Evolutionary conservation across 2,888 invertebrate genomes (phyloP).

Genomic region (Camponotus fellah): DNA sequence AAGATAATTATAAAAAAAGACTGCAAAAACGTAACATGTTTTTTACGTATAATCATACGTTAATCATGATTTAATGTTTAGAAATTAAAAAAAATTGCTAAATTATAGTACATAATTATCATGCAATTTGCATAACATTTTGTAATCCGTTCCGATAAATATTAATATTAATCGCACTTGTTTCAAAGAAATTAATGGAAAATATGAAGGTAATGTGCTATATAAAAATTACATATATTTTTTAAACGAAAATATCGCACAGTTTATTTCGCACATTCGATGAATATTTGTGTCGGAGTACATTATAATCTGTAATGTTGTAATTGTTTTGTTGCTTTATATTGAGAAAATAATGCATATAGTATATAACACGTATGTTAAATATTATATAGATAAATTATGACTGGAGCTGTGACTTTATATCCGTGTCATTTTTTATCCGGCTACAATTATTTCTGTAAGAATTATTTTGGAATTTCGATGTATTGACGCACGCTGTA

Average conservation of each 20-base stretch:
- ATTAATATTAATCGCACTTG: not conserved
- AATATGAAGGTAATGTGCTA: not conserved
- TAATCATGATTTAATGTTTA: not conserved
- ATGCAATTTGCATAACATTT: not conserved
- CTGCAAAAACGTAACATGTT: not conserved
- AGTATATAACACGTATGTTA: conserved; percentile 7
- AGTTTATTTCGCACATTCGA: conserved; percentile 73
- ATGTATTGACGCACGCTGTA: conserved; percentile 12
- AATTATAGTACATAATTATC: no score
- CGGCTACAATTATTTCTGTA: conserved; percentile 18
- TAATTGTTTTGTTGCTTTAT: conserved; percentile 48
- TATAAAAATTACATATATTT: conserved; percentile 17
- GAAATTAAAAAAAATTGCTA: not conserved
- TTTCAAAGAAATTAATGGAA: not conserved
- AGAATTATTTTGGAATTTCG: conserved; percentile 21
- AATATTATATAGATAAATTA: conserved; percentile 27
- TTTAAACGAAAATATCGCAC: conserved; percentile 73
- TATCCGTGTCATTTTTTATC: conserved; percentile 34
- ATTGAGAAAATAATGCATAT: conserved; percentile 48
- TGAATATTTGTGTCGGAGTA: conserved; percentile 43
- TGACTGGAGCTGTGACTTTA: conserved; percentile 12
- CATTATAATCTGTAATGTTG: conserved; percentile 49
- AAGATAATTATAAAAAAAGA: not conserved
- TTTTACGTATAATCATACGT: no score
- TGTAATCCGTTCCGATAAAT: not conserved